phyloP scores from a whole-genome alignment of 2,888 invertebrate genomes.

The Byasa hedistus region DNA sequence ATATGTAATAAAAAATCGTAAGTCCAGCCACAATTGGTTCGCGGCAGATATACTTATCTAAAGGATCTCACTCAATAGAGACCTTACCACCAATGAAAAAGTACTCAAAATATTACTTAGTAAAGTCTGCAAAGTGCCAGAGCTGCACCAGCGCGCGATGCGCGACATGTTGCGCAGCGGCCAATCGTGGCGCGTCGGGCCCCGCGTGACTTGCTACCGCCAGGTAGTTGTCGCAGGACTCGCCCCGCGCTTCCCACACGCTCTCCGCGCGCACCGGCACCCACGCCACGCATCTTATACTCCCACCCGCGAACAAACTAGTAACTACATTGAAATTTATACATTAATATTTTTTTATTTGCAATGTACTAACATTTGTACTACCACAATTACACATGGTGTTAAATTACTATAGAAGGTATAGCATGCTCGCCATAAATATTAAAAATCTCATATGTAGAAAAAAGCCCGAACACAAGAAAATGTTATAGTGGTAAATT shows the following conservation, averaged over 20 bases:
- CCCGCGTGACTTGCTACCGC: slow-evolving; percentile 78
- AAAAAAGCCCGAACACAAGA: too few species aligned
- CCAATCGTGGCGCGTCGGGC: slow-evolving; percentile 72
- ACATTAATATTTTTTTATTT: background rate
- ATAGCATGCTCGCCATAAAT: too few species aligned
- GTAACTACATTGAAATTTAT: slow-evolving; percentile 33
- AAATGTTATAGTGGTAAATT: too few species aligned
- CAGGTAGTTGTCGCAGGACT: slow-evolving; percentile 68
- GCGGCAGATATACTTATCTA: too few species aligned
- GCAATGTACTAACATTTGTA: too few species aligned
- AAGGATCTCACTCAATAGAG: background rate
- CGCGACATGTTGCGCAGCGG: slow-evolving; percentile 51
- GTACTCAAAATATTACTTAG: slow-evolving; percentile 47
- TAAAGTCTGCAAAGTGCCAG: slow-evolving; percentile 81
- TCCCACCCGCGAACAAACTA: slow-evolving; percentile 77
- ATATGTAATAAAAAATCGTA: too few species aligned
- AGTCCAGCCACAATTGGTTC: too few species aligned
- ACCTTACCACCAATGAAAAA: background rate
- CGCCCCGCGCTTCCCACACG: background rate
- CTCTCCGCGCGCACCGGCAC: slow-evolving; percentile 44
- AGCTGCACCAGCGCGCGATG: slow-evolving; percentile 83
- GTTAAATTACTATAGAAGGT: too few species aligned
- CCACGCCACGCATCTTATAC: slow-evolving; percentile 80
- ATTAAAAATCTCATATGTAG: too few species aligned
- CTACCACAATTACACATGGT: too few species aligned